Base-by-base conservation (phyloP, 1,140 invertebrate species). In the Drosophila truncata region DNA sequence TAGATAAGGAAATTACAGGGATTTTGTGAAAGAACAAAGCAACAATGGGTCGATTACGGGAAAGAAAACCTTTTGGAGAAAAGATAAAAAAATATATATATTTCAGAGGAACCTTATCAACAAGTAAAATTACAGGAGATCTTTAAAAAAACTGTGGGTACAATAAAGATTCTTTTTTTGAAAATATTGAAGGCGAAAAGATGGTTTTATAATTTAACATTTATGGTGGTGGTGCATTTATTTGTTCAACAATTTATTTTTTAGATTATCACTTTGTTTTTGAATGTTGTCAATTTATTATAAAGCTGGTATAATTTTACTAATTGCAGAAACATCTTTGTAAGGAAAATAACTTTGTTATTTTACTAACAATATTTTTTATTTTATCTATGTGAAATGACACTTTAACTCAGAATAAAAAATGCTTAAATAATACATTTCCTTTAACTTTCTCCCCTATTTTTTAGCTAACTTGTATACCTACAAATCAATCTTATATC, bases 1-100 rank as follows among this genome's bases (percentile, higher is more conserved):
- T 14, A 44, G 66, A 58, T 71, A 59, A 27, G 27, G 2, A 44
- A 59, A 46, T 72, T 72, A 59, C 65, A 71, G 11, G 50, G n/a
- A 16, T 16, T 57, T 70, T 65, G 25, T 33, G 29, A 11, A 31
- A 47, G 37, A 18, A 41, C n/a, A 59, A 71, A 41, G 14, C n/a
- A 16, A 71, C 35, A 71, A 72, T n/a, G 8, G 42, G 37, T 1
- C 11, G 46, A 44, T 44, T 52, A 37, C 29, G 16, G 23, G 16
- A 3, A 42, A 6, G 31, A 29, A 16, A 44, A 42, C 4, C 31
- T 14, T 31, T 41, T n/a, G 13, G 9, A 18, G 6, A 11, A 63
- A 20, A 18, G 25, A 39, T 20, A 10, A 9, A 20, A 14, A n/a
- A 8, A 31, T 29, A 2, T 59, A 0, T 14, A 23, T 59, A 14